Evolutionary conservation across 1,140 invertebrate genomes (phyloP), one percentile per base, ranked within the genome.

Genomic region (Lasioglossum baleicum): DNA sequence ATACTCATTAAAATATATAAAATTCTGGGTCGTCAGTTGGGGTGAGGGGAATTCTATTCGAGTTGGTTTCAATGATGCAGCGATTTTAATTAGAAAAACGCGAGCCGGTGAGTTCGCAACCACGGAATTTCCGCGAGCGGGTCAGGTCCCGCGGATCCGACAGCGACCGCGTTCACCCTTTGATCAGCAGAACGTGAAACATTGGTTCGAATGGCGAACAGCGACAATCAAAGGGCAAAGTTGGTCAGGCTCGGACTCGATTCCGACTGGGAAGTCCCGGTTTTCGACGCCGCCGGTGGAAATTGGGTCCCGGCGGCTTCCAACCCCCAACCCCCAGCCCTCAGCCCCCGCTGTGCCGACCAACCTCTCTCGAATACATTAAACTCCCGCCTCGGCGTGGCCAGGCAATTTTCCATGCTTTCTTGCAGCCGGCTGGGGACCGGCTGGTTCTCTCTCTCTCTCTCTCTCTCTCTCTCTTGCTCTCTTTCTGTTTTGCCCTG

Each of bases 171-270:
- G 51, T 48, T 48, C 13, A 8, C 35, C 63, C 83, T 84, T 84
- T 84, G 83, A 84, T 80, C 83, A 83, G 42, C 58, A 73, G 22
- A 80, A 76, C 83, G 82, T 80, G 73, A 84, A 84, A 71, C 83
- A 68, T 75, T 80, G 73, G 80, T 76, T 71, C 78, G 71, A 81
- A 83, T 71, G 56, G 31, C 56, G 65, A 56, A 51, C 13, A 69
- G 67, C 40, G 68, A 58, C 70, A 42, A 82, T 84, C 70, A 82
- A 82, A 82, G 83, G 83, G 60, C 66, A 82, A 63, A 84, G 75
- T 83, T 81, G 66, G 53, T 58, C 42, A 69, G 44, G 44, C 42
- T 40, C 31, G 1, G 42, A 56, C 60, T 77, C 51, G 58, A 70
- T 68, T 53, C 7, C 35, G 51, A 75, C 75, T 80, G 42, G 22